Percentiles rank a stretch among this genome's conserved stretches.
phyloP scores from a whole-genome alignment of 2,888 invertebrate species.

The Sabatieria punctata region DNA sequence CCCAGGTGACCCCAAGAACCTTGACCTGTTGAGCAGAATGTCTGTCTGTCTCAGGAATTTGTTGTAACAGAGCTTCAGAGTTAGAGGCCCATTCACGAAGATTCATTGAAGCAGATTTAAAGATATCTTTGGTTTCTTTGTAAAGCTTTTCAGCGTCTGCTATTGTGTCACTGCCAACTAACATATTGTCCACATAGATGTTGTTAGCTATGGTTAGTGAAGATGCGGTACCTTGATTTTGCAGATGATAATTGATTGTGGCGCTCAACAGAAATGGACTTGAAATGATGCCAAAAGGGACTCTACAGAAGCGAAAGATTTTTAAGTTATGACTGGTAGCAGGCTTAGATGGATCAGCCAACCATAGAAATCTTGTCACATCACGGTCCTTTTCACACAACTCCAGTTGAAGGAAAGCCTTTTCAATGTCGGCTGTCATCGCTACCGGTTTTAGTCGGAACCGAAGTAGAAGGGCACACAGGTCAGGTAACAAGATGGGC shows the following conservation, averaged over 20 bases:
- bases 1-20: slow-evolving; percentile 5
- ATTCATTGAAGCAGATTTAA: slow-evolving; percentile 8
- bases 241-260: slow-evolving; percentile 6
- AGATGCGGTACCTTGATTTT: neutral
- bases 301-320: slow-evolving; percentile 9
- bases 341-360: slow-evolving; percentile 1
- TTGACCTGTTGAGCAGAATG: neutral
- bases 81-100: slow-evolving; percentile 8
- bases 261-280: slow-evolving; percentile 6
- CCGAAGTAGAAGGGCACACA: slow-evolving; percentile 9
- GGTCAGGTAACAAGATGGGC: slow-evolving; percentile 10
- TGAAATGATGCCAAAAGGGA: slow-evolving; percentile 11
- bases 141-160: slow-evolving; percentile 8
- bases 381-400: slow-evolving; percentile 10
- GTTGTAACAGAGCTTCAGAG: neutral
- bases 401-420: slow-evolving; percentile 11
- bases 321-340: slow-evolving; percentile 6
- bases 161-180: slow-evolving; percentile 3
- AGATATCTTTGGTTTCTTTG: slow-evolving; percentile 11
- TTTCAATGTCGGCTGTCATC: slow-evolving; percentile 11
- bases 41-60: slow-evolving; percentile 1
- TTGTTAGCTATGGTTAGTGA: slow-evolving; percentile 8
- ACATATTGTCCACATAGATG: slow-evolving; percentile 14
- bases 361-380: slow-evolving; percentile 13
- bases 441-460: neutral